Conservation (phyloP, 2,797 vertebrate species). For the Muraenolepis orangiensis region DNA sequence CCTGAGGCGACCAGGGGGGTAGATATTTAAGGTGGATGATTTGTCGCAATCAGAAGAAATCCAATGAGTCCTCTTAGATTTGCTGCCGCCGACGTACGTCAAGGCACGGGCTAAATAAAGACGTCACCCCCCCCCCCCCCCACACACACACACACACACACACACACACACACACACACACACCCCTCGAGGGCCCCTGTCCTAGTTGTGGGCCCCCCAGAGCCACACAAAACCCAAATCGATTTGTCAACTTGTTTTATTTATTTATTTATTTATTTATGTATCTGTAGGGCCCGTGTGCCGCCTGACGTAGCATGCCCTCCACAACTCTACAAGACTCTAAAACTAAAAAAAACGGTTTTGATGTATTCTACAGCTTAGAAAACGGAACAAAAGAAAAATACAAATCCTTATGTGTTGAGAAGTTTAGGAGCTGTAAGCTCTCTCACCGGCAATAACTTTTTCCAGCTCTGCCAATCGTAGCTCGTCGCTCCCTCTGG, state of each 20-base stretch:
- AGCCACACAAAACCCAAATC: conserved; percentile 37
- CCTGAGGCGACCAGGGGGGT: conserved; percentile 60
- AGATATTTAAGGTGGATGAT: conserved; percentile 73
- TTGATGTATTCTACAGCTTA: not conserved
- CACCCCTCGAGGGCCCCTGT: conserved; percentile 48
- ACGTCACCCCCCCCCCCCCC: too few relatives aligned
- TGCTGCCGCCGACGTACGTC: conserved; percentile 60
- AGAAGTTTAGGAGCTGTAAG: not conserved
- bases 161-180: too few relatives aligned
- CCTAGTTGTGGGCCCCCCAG: conserved; percentile 39
- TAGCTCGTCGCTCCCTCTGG: conserved; percentile 19
- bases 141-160: too few relatives aligned
- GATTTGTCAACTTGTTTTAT: conserved; percentile 40
- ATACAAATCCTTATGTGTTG: not conserved
- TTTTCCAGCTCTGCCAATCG: conserved; percentile 21
- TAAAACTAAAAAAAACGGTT: conserved; percentile 29
- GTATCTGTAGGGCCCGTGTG: not conserved
- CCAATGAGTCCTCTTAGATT: conserved; percentile 64
- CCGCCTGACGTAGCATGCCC: conserved; percentile 14
- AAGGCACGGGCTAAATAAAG: conserved; percentile 50
- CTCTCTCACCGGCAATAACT: not conserved
- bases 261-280: conserved; percentile 2
- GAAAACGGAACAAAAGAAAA: not conserved
- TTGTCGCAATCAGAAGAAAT: conserved; percentile 71
- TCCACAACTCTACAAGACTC: conserved; percentile 11